Percentiles rank a stretch among this genome's conserved stretches.
These are phyloP conservation scores for Coreoperca whiteheadi DNA, from an alignment of 2,113 vertebrate genomes.

Conservation along the genomic window DNA sequence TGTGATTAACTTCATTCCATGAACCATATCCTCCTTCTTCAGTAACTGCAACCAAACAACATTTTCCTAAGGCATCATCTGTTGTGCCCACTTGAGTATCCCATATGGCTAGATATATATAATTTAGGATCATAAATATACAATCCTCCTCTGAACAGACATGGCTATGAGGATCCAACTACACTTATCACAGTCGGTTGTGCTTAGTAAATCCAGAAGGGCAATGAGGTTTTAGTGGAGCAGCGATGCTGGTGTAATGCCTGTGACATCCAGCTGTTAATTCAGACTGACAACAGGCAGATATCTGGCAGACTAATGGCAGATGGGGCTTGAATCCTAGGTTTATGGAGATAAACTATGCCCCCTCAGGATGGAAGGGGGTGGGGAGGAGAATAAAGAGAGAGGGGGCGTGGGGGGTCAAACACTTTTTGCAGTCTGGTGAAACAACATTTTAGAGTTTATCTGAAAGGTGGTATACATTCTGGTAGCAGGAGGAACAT, in stretches of 20 bases:
- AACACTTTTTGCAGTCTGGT: constrained; percentile 3
- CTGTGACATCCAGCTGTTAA: constrained; percentile 71
- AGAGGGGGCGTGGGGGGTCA: too few relatives aligned
- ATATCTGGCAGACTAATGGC: constrained; percentile 65
- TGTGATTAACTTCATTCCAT: background rate
- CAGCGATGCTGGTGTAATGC: constrained; percentile 57
- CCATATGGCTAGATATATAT: constrained; percentile 80
- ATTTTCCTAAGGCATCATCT: constrained; percentile 72
- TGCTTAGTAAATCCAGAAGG: constrained; percentile 60
- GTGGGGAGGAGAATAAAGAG: constrained; percentile 7
- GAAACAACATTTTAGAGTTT: constrained; percentile 19
- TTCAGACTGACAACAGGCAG: constrained; percentile 70
- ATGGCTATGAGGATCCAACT: constrained; percentile 39
- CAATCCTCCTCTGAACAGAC: constrained; percentile 64
- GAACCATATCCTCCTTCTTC: constrained; percentile 38
- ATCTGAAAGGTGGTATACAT: background rate
- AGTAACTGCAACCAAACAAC: constrained; percentile 53
- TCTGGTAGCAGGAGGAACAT: background rate
- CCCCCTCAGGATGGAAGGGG: constrained; percentile 39
- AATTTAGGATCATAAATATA: constrained; percentile 81
- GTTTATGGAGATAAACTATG: constrained; percentile 67
- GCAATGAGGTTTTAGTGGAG: constrained; percentile 61
- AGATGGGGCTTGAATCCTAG: constrained; percentile 63
- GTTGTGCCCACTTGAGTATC: constrained; percentile 65
- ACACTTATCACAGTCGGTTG: constrained; percentile 53